Conservation (phyloP, 2,888 invertebrate genomes). For the Punctoribates punctum region DNA sequence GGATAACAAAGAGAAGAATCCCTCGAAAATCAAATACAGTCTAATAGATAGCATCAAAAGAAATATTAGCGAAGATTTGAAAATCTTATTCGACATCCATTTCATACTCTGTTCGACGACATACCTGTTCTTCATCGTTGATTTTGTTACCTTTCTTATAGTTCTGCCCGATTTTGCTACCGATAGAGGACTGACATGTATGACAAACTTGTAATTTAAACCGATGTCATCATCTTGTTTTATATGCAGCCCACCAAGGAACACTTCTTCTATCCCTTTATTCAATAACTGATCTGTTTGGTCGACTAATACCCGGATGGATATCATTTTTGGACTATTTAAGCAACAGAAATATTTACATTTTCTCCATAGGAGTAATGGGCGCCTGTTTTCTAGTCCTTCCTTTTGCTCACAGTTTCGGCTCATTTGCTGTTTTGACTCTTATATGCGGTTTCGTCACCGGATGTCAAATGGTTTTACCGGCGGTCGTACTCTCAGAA, state of each 20-base stretch:
- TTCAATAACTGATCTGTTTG: conserved; percentile 46
- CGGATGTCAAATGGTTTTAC: conserved; percentile 46
- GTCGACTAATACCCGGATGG: conserved; percentile 46
- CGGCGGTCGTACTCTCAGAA: conserved; percentile 47
- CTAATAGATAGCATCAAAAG: background rate
- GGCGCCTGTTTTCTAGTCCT: conserved; percentile 39
- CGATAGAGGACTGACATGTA: conserved; percentile 31
- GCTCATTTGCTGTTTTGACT: conserved; percentile 35
- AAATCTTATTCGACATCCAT: conserved; percentile 16
- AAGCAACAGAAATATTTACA: conserved; percentile 42
- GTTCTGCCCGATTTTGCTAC: conserved; percentile 43
- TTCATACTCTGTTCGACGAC: conserved; percentile 40
- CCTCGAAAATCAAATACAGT: background rate
- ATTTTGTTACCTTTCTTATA: conserved; percentile 44
- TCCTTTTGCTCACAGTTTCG: conserved; percentile 33
- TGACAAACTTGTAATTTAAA: too few species aligned
- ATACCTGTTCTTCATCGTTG: conserved; percentile 44
- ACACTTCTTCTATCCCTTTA: conserved; percentile 45
- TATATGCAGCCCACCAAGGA: conserved; percentile 36
- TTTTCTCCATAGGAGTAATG: conserved; percentile 43
- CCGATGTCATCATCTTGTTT: too few species aligned
- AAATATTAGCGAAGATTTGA: conserved; percentile 7
- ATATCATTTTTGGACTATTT: conserved; percentile 43
- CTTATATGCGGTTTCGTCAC: conserved; percentile 43
- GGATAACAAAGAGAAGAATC: background rate